phyloP scores from a whole-genome alignment of 2,888 invertebrate genomes.

The Nipponacmea schrenckii region DNA sequence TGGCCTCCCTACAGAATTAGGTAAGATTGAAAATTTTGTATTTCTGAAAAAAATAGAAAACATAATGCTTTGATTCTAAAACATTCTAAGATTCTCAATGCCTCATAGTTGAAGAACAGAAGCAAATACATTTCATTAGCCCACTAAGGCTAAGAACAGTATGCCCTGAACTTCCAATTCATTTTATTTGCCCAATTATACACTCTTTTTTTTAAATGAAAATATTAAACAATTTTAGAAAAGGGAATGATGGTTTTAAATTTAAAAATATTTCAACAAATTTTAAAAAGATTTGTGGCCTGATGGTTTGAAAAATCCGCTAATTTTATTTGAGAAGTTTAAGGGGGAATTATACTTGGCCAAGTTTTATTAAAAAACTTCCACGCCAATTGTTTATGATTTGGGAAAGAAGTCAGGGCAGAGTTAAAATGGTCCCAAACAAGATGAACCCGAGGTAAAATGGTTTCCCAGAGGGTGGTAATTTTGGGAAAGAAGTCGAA shows the following conservation, averaged over 20 bases:
- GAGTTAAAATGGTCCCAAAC: conserved; percentile 61
- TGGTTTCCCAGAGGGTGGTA: conserved; percentile 63
- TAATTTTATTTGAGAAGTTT: conserved; percentile 61
- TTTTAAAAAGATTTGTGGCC: conserved; percentile 1
- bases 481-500: conserved; percentile 64
- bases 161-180: not conserved
- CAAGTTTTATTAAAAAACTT: conserved; percentile 45
- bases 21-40: conserved; percentile 33
- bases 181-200: too few relatives aligned
- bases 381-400: conserved; percentile 64
- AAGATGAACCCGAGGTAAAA: conserved; percentile 49
- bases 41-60: too few relatives aligned
- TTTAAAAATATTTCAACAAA: too few relatives aligned
- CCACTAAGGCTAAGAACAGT: not conserved
- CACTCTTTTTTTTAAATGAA: too few relatives aligned
- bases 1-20: conserved; percentile 61
- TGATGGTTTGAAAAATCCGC: too few relatives aligned
- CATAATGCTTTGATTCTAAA: too few relatives aligned
- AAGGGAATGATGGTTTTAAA: too few relatives aligned
- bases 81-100: too few relatives aligned
- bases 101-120: too few relatives aligned
- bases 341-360: conserved; percentile 54
- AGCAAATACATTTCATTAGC: not conserved
- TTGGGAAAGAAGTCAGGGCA: conserved; percentile 50
- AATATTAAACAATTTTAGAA: too few relatives aligned